Evolutionary conservation across 2,888 invertebrate genomes (phyloP).

Genomic region (Ectemnius lituratus): DNA sequence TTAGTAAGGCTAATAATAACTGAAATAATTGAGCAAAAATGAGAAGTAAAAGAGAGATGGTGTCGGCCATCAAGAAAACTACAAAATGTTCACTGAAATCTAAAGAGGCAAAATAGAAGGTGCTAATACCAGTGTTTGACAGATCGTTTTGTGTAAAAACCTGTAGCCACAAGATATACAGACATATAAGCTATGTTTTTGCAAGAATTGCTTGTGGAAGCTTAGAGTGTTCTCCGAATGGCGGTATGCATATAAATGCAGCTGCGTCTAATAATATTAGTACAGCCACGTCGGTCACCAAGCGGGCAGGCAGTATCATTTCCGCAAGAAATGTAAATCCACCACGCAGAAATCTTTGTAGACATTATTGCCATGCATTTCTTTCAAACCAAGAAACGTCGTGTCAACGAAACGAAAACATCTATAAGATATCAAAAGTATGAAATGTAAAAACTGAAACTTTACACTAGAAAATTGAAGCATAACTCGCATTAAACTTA

Average conservation of each 20-base stretch:
- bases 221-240: conserved; percentile 39
- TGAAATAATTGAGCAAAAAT: conserved; percentile 7
- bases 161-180: background rate
- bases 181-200: conserved; percentile 23
- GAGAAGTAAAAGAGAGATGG: background rate
- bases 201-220: conserved; percentile 55
- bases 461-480: too few relatives aligned
- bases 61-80: background rate
- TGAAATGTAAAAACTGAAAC: background rate
- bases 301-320: conserved; percentile 10
- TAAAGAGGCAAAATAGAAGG: too few relatives aligned
- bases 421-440: background rate
- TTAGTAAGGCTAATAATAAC: conserved; percentile 20
- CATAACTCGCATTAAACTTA: background rate
- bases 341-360: background rate
- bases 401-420: background rate
- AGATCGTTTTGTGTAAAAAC: too few relatives aligned
- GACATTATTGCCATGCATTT: too few relatives aligned
- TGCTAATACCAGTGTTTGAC: too few relatives aligned
- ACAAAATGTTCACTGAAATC: background rate
- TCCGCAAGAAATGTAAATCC: background rate
- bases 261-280: conserved; percentile 46
- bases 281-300: conserved; percentile 42
- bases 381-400: too few relatives aligned
- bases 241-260: conserved; percentile 56